Evolutionary conservation across 2,888 invertebrate genomes (phyloP).

Genomic region (Lasioglossum oenotherae): DNA sequence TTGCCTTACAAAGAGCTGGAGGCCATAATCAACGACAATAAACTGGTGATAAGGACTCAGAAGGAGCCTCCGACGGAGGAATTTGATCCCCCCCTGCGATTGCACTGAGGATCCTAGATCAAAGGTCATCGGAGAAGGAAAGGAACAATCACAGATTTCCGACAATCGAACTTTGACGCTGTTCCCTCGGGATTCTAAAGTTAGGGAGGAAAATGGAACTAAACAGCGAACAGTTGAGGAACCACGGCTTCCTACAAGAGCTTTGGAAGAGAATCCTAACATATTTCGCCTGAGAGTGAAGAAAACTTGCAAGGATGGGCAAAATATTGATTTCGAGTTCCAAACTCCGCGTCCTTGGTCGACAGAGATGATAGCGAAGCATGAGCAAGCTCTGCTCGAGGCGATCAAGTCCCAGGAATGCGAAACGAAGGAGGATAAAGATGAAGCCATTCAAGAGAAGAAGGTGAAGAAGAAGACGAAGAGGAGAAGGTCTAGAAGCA

Average conservation of each 20-base stretch:
- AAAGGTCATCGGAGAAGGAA: neutral
- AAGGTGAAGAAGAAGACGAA: neutral
- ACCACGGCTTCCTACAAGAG: accelerated
- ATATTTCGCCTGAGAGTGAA: slow-evolving; percentile 77
- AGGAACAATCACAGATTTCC: neutral
- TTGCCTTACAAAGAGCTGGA: slow-evolving; percentile 80
- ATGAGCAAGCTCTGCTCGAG: neutral
- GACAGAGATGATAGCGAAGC: neutral
- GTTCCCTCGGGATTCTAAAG: neutral
- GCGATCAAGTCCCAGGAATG: neutral
- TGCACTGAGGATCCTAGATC: slow-evolving; percentile 60
- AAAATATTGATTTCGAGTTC: slow-evolving; percentile 79
- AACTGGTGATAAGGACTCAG: slow-evolving; percentile 65
- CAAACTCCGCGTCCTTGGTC: slow-evolving; percentile 78
- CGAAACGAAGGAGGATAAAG: neutral
- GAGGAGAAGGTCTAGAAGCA: neutral
- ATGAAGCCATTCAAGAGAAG: too few species aligned
- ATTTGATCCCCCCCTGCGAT: slow-evolving; percentile 77
- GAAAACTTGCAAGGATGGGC: slow-evolving; percentile 68
- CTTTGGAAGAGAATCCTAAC: slow-evolving; percentile 79
- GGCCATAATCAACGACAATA: slow-evolving; percentile 75
- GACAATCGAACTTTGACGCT: slow-evolving; percentile 35
- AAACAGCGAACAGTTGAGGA: too few species aligned
- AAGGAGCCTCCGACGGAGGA: slow-evolving; percentile 38
- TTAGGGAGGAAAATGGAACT: neutral